phyloP scores from a whole-genome alignment of 2,113 vertebrate species.

The Neopipo cinnamomea region DNA sequence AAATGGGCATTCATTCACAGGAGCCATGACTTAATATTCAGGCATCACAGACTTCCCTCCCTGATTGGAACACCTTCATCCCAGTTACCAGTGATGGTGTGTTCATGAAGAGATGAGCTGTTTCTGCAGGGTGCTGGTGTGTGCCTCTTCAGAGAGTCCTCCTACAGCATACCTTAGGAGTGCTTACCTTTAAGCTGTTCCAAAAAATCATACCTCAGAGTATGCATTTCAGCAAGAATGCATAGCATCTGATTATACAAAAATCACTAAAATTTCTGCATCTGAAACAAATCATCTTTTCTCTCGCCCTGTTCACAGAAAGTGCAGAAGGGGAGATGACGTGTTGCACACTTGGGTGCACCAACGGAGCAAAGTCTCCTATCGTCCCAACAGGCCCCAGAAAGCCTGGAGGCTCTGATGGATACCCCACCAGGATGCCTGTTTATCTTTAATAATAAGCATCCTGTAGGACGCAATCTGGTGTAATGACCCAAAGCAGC shows the following conservation, averaged over 20 bases:
- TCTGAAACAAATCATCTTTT: neutral
- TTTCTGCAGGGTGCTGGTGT: neutral
- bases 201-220: neutral
- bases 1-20: neutral
- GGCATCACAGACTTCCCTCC: neutral
- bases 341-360: neutral
- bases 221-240: neutral
- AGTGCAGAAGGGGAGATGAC: neutral
- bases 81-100: accelerated
- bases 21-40: neutral
- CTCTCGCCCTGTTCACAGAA: neutral
- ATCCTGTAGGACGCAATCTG: neutral
- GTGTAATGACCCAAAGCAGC: neutral
- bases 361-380: neutral
- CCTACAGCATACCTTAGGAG: neutral
- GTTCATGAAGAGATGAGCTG: neutral
- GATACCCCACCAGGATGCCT: neutral
- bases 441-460: neutral
- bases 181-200: neutral
- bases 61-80: neutral
- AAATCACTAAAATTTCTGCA: neutral
- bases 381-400: neutral
- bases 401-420: neutral
- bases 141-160: constrained; percentile 19
- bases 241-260: neutral